Conservation (phyloP, 2,113 vertebrate species). For the Sylvilagus bachmani region DNA sequence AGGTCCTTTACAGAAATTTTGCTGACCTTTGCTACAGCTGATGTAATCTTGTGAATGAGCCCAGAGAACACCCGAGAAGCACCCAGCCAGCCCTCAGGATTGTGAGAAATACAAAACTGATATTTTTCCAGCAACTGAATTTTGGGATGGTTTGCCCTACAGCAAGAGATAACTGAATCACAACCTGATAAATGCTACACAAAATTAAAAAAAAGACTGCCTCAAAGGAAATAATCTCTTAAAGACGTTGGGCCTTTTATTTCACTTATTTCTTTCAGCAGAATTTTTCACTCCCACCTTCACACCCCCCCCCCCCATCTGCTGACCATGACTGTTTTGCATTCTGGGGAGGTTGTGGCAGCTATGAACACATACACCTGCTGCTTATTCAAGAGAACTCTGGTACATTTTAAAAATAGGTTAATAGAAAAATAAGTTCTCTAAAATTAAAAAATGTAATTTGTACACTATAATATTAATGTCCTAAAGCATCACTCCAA, state of each 20-base stretch:
- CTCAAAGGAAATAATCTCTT: background rate
- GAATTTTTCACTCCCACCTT: background rate
- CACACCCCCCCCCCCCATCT: background rate
- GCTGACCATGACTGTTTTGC: background rate
- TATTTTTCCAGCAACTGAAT: background rate
- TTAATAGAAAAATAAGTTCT: background rate
- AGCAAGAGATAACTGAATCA: background rate
- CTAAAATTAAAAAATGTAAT: conserved; percentile 2
- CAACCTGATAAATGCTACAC: background rate
- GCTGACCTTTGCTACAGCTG: background rate
- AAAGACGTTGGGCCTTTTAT: background rate
- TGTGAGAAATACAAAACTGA: background rate
- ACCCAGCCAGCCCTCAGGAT: conserved; percentile 16
- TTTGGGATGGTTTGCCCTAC: background rate
- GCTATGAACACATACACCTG: background rate
- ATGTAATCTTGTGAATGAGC: background rate
- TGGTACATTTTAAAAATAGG: conserved; percentile 51
- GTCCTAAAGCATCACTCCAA: conserved; percentile 31
- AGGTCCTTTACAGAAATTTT: background rate
- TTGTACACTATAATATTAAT: background rate
- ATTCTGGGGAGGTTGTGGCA: conserved; percentile 18
- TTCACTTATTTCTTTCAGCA: conserved; percentile 21
- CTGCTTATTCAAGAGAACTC: conserved; percentile 1
- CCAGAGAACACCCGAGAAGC: background rate
- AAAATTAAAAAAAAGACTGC: background rate